Base-by-base conservation (phyloP, 2,888 invertebrate genomes). In the Drosophila mimica region DNA sequence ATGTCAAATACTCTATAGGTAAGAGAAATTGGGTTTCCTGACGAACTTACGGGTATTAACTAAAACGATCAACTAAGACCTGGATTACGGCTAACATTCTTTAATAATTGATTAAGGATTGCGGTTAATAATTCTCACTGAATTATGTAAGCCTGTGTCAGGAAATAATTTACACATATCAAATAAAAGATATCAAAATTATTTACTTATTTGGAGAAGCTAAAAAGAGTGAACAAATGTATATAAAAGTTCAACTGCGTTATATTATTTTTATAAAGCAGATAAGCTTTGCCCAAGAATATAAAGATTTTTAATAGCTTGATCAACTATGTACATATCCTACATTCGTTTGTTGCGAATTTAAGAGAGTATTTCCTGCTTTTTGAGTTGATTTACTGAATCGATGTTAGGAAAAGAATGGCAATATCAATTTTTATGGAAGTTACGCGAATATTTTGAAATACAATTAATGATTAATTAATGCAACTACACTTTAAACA, bases 1-100 rank as follows among this genome's bases (percentile, higher is more conserved):
- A 49, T 15, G 11, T 49, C 48, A 49, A 63, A 49, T 61, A 70
- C 70, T 28, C 65, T 74, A 9, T 13, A 6, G 4, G 0, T 2
- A 31, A 53, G 46, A 46, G 4, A 25, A 4, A 15, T 46, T 4
- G 46, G 8, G 15, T 46, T 46, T 46, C 15, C 8, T 15, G 46
- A 15, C 15, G 20, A 46, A 46, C 7, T 20, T 46, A 4, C 7
- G 46, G 20, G 15, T 20, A 46, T 7, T 2, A 20, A n/a, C 9
- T n/a, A 2, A 9, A 40, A 2, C 9, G 40, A 4, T 11, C 9
- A 38, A 17, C 4, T 17, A 17, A 38, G 17, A 4, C 17, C 38
- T 38, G 36, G 36, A 15, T 9, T 40, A 40, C 17, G 3, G 2
- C 13, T 13, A 4, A 13, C 5, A 34, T 17, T 8, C 3, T 13